Evolutionary conservation across 2,888 invertebrate genomes (phyloP).

Genomic region (Hirtodrosophila duncani): DNA sequence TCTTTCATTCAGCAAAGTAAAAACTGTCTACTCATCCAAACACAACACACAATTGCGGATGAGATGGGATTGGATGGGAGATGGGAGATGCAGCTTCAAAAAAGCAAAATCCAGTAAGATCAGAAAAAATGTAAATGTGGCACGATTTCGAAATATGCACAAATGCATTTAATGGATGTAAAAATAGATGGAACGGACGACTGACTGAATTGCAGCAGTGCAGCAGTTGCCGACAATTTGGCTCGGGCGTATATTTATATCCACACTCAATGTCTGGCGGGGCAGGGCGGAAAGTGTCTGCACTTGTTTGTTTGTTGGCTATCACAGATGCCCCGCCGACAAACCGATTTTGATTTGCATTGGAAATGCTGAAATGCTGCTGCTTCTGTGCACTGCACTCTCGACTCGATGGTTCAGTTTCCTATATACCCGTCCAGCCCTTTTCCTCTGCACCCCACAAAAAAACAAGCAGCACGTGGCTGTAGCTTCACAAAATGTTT

Average conservation of each 20-base stretch:
- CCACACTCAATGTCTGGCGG: conserved; percentile 28
- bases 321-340: conserved; percentile 14
- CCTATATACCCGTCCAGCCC: too few species aligned
- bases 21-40: conserved; percentile 53
- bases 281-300: conserved; percentile 52
- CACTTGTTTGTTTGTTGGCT: conserved; percentile 45
- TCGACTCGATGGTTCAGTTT: too few species aligned
- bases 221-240: conserved; percentile 5
- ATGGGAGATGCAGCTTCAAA: conserved; percentile 10
- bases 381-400: not conserved
- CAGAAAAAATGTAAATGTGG: conserved; percentile 60
- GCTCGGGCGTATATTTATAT: conserved; percentile 30
- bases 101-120: conserved; percentile 28
- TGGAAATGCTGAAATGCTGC: conserved; percentile 31
- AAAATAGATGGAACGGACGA: conserved; percentile 45
- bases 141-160: conserved; percentile 68
- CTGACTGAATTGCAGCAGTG: not conserved
- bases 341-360: conserved; percentile 60
- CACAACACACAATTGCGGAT: conserved; percentile 46
- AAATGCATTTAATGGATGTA: conserved; percentile 65
- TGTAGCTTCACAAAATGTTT: conserved; percentile 9
- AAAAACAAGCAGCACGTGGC: conserved; percentile 28
- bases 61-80: conserved; percentile 23
- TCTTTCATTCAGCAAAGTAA: conserved; percentile 37
- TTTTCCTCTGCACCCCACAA: not conserved